Percentiles rank a stretch among this genome's conserved stretches.
Evolutionary conservation across 2,113 vertebrate species (phyloP).

Genomic region (Archilochus colubris): DNA sequence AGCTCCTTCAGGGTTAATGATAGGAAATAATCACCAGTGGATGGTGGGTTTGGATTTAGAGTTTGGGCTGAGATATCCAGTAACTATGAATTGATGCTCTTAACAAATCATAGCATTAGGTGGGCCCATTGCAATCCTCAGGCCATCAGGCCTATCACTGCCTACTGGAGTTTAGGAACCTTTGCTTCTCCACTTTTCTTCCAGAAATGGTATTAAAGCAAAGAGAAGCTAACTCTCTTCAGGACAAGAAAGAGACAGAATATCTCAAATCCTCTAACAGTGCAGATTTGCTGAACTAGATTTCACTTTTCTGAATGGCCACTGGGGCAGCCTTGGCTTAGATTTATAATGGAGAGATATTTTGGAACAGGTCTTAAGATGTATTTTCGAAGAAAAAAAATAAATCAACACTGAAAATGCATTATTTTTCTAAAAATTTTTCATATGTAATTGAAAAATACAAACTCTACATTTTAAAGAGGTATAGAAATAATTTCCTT

Average conservation of each 20-base stretch:
- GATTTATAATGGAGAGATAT: not conserved
- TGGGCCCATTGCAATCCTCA: not conserved
- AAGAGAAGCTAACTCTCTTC: not conserved
- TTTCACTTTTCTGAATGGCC: not conserved
- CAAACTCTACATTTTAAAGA: not conserved
- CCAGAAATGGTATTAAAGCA: not conserved
- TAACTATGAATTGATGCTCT: not conserved
- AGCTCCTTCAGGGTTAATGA: not conserved
- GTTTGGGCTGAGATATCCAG: not conserved
- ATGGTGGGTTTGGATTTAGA: not conserved
- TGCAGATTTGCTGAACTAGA: not conserved
- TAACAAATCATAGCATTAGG: not conserved
- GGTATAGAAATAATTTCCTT: not conserved
- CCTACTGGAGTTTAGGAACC: not conserved
- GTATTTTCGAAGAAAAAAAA: not conserved
- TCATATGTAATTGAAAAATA: not conserved
- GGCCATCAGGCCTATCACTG: not conserved
- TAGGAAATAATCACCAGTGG: not conserved
- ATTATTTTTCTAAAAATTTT: not conserved
- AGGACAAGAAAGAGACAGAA: not conserved
- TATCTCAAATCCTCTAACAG: not conserved
- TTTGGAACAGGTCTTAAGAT: not conserved
- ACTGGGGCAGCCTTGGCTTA: not conserved
- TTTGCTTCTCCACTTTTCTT: not conserved
- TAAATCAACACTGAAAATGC: not conserved